Base-by-base conservation (phyloP, 2,113 vertebrate genomes). In the Pardalotus punctatus region DNA sequence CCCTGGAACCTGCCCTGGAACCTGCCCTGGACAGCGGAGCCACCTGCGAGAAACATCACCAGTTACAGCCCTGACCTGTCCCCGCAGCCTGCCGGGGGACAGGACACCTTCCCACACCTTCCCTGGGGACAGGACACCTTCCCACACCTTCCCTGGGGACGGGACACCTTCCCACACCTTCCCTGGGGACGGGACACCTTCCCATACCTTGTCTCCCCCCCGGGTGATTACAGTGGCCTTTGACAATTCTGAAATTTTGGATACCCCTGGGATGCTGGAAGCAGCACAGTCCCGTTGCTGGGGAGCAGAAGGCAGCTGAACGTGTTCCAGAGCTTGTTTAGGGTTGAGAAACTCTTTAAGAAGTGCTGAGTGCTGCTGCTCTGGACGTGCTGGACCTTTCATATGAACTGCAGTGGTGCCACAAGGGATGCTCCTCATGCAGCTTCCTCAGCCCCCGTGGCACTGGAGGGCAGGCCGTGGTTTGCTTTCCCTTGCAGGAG, bases 341-440 rank as follows among this genome's bases (percentile, higher is more conserved):
- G 47, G 28, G 33, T 74, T 29, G 25, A 53, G 29, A 4, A 35
- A 35, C 24, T 8, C 1, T 24, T 60, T 29, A 10, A 45, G 61
- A 60, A 15, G 6, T 0, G 1, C 18, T 13, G 27, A 1, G 7
- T 60, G 38, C 18, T 51, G 35, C 47, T 36, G 12, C 15, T 77
- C 33, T 33, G 83, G 33, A 31, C 53, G 4, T 31, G 62, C 33
- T 27, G 72, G 38, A 53, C 10, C 62, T 38, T 53, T 9, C 27
- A 12, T 6, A 15, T 4, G 45, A 53, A 4, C 27, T 3, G 36
- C 9, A 27, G 27, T 8, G 54, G 72, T 60, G 38, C 14, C 83
- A 33, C 62, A 33, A 14, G 38, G 4, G 72, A 18, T 19, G 35
- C 7, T 22, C 9, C 27, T 51, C 36, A 5, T 6, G 36, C 62